A percentile compares a stretch with the other conserved stretches of the same genome.
Conservation (phyloP, 2,113 vertebrate species). For the Scytalopus superciliaris region DNA sequence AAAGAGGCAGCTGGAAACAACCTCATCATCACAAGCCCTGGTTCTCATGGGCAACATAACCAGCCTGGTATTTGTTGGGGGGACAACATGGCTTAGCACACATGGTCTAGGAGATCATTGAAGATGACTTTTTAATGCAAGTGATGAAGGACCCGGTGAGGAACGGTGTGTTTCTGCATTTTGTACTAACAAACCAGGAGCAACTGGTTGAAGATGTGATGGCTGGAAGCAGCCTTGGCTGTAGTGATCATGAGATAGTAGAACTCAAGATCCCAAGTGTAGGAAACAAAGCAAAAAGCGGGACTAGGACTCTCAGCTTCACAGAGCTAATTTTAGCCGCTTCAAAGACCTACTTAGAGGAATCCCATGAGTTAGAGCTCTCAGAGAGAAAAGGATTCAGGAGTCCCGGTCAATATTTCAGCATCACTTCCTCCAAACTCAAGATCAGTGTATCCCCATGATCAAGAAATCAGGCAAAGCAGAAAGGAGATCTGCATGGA, state of each 20-base stretch:
- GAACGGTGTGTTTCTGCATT: not conserved
- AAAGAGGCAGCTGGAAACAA: not conserved
- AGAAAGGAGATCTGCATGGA: not conserved
- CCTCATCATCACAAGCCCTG: not conserved
- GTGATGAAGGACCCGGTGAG: not conserved
- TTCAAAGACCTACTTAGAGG: not conserved
- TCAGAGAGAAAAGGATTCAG: not conserved
- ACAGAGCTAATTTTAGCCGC: not conserved
- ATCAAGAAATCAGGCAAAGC: not conserved
- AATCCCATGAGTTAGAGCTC: not conserved
- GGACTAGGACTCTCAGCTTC: not conserved
- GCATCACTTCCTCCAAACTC: not conserved
- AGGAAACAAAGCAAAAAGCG: not conserved
- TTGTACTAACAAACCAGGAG: not conserved
- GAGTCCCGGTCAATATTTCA: not conserved
- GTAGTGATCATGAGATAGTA: rapidly evolving
- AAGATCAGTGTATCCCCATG: not conserved
- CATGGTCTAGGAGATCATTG: not conserved
- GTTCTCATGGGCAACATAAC: not conserved
- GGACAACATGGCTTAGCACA: not conserved
- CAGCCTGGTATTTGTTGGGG: not conserved
- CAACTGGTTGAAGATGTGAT: not conserved
- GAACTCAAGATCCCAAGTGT: not conserved
- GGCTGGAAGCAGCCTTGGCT: not conserved
- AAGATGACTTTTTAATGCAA: not conserved